These are phyloP conservation scores for Macaria notata DNA, from an alignment of 2,888 invertebrate genomes.

Conservation along the genomic window DNA sequence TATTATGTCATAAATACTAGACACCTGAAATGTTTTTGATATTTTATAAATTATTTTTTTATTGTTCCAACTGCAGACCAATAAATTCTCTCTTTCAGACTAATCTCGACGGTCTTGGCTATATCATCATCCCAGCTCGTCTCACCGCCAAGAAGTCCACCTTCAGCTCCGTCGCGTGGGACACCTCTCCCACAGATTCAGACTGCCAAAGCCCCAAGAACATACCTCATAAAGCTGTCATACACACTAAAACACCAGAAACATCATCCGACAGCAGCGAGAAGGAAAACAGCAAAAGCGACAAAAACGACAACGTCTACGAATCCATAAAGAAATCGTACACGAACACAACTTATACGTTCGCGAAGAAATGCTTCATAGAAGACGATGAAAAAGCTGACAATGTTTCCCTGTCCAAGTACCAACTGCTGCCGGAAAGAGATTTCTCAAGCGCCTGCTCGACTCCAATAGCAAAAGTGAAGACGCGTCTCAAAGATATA, in stretches of 20 bases:
- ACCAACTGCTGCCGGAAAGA: constrained; percentile 53
- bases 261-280: constrained; percentile 60
- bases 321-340: constrained; percentile 55
- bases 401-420: constrained; percentile 40
- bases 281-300: constrained; percentile 53
- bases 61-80: not conserved
- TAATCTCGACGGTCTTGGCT: constrained; percentile 63
- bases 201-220: constrained; percentile 59
- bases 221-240: constrained; percentile 53
- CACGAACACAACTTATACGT: constrained; percentile 35
- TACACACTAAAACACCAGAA: constrained; percentile 43
- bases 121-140: constrained; percentile 66
- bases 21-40: too few species aligned
- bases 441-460: constrained; percentile 69
- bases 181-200: constrained; percentile 64
- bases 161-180: constrained; percentile 61
- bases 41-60: too few species aligned
- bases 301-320: constrained; percentile 57
- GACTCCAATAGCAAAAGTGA: constrained; percentile 65
- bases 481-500: constrained; percentile 59
- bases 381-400: constrained; percentile 51
- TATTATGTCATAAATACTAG: too few species aligned
- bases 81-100: constrained; percentile 44
- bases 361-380: constrained; percentile 54
- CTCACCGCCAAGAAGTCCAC: constrained; percentile 52